Evolutionary conservation across 2,113 vertebrate species (phyloP).

Genomic region (Pelusios castaneus): DNA sequence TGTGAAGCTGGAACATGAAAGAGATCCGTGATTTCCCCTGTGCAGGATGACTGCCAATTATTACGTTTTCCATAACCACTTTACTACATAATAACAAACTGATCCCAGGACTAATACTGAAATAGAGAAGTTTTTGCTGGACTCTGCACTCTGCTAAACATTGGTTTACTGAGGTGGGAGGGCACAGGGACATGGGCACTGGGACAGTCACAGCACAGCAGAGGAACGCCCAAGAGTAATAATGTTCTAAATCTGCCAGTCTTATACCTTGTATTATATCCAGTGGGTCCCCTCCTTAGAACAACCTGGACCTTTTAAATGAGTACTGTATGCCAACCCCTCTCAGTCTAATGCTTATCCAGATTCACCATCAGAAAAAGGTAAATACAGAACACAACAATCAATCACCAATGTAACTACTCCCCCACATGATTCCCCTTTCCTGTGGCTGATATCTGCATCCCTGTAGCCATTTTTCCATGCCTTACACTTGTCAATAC

Average conservation of each 20-base stretch:
- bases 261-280: not conserved
- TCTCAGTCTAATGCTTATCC: not conserved
- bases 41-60: not conserved
- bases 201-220: not conserved
- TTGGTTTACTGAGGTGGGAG: not conserved
- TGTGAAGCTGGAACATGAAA: not conserved
- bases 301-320: not conserved
- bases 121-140: not conserved
- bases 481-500: conserved; percentile 17
- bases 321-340: not conserved
- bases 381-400: not conserved
- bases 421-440: conserved; percentile 1
- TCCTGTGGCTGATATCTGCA: conserved; percentile 7
- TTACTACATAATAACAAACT: not conserved
- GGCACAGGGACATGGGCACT: not conserved
- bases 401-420: not conserved
- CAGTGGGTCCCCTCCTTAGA: not conserved
- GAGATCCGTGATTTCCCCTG: not conserved
- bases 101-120: not conserved
- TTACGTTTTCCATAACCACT: not conserved
- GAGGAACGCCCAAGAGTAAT: not conserved
- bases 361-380: not conserved
- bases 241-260: not conserved
- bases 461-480: not conserved
- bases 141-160: not conserved